A percentile compares a stretch with the other conserved stretches of the same genome.
Conservation (phyloP, 2,888 invertebrate species). For the Leucophenga montana region DNA sequence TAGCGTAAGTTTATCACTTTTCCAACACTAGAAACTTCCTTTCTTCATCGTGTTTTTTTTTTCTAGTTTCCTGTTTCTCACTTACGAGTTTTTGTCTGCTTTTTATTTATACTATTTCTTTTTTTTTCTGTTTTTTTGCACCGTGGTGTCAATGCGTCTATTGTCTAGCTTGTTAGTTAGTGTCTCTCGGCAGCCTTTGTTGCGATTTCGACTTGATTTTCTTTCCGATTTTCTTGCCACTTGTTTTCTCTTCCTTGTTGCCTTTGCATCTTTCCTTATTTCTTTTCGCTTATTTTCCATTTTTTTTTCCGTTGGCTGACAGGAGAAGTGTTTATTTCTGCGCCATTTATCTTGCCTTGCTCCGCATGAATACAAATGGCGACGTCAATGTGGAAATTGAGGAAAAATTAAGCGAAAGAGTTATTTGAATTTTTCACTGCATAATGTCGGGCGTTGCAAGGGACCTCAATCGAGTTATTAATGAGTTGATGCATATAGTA, state of each 20-base stretch:
- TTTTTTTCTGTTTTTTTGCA: conserved; percentile 6
- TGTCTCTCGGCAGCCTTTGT: neutral
- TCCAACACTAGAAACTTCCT: conserved; percentile 25
- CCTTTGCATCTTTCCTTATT: conserved; percentile 8
- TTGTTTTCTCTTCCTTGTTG: conserved; percentile 42
- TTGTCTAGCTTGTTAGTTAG: conserved; percentile 48
- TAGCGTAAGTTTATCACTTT: neutral
- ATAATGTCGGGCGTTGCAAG: neutral
- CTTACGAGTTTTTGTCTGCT: neutral
- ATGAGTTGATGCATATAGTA: too few relatives aligned
- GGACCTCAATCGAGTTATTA: too few relatives aligned
- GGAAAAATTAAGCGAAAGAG: conserved; percentile 7
- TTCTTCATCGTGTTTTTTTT: conserved; percentile 39
- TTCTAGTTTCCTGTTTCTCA: conserved; percentile 34
- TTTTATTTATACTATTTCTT: conserved; percentile 33
- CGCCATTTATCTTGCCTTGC: conserved; percentile 62
- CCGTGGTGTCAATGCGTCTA: conserved; percentile 37
- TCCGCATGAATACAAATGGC: conserved; percentile 35
- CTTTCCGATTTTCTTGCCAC: neutral
- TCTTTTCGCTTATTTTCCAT: conserved; percentile 11
- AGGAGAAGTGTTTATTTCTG: conserved; percentile 60
- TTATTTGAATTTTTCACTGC: conserved; percentile 7
- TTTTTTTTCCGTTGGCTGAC: conserved; percentile 38
- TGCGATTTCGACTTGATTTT: too few relatives aligned
- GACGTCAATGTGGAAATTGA: conserved; percentile 8